These are phyloP conservation scores for Pseudococcus viburni DNA, from an alignment of 2,888 invertebrate species.

Conservation along the genomic window DNA sequence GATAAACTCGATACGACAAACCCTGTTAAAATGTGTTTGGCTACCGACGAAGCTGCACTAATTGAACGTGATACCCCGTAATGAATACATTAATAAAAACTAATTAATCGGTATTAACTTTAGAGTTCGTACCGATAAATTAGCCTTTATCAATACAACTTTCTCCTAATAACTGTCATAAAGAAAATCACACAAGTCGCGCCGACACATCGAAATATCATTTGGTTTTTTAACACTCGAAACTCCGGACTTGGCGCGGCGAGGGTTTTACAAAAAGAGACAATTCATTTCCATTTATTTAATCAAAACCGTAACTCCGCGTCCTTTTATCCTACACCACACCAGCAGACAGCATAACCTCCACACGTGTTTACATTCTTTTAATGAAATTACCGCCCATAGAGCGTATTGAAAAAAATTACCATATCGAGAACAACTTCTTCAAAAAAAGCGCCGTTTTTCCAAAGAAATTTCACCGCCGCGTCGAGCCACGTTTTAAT, in stretches of 20 bases:
- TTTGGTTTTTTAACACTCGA: neutral
- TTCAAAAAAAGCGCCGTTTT: neutral
- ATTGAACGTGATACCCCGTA: neutral
- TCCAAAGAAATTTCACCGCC: slow-evolving; percentile 26
- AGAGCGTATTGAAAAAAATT: slow-evolving; percentile 35
- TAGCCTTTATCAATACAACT: slow-evolving; percentile 6
- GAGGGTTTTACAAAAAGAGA: neutral
- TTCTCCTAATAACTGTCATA: slow-evolving; percentile 34
- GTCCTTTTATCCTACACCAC: slow-evolving; percentile 1
- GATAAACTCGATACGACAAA: neutral
- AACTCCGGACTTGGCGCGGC: neutral
- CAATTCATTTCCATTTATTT: slow-evolving; percentile 49
- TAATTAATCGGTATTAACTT: slow-evolving; percentile 6
- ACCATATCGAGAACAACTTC: slow-evolving; percentile 38
- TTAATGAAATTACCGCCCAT: slow-evolving; percentile 35
- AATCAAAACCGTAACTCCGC: slow-evolving; percentile 18
- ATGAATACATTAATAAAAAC: slow-evolving; percentile 12
- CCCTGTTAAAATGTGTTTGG: neutral
- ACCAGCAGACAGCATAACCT: neutral
- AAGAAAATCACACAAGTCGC: slow-evolving; percentile 4
- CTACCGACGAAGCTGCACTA: neutral
- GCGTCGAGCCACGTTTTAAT: slow-evolving; percentile 12
- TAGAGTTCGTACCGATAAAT: neutral
- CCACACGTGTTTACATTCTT: slow-evolving; percentile 42
- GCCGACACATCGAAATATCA: slow-evolving; percentile 13